Evolutionary conservation across 2,113 vertebrate species (phyloP).

Genomic region (Pyxicephalus adspersus): DNA sequence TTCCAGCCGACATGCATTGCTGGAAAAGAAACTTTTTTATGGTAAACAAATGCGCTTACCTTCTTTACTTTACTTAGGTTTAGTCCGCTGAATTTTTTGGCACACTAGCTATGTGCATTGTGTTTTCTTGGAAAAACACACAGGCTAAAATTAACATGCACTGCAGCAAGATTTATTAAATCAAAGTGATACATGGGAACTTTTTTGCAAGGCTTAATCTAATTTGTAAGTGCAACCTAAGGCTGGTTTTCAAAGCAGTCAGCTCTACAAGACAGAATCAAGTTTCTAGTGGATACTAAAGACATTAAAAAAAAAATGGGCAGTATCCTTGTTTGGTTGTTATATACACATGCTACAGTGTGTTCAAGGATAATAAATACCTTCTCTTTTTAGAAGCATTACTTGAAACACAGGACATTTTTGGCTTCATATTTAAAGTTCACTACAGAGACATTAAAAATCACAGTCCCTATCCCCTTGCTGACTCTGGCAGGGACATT

Average conservation of each 20-base stretch:
- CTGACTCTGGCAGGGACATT: too few relatives aligned
- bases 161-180: background rate
- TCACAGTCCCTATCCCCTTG: too few relatives aligned
- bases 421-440: too few relatives aligned
- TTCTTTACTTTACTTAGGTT: slow-evolving; percentile 53
- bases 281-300: background rate
- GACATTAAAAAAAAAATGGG: too few relatives aligned
- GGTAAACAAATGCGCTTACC: slow-evolving; percentile 47
- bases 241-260: background rate
- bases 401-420: too few relatives aligned
- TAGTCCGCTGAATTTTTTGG: slow-evolving; percentile 21
- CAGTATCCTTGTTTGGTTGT: too few relatives aligned
- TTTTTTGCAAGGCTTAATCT: slow-evolving; percentile 28
- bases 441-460: too few relatives aligned
- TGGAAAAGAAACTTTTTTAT: slow-evolving; percentile 57
- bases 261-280: background rate
- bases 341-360: too few relatives aligned
- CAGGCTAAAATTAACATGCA: background rate
- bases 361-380: too few relatives aligned
- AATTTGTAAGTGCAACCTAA: slow-evolving; percentile 11
- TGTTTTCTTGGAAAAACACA: background rate
- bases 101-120: background rate
- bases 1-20: slow-evolving; percentile 58
- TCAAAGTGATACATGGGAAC: slow-evolving; percentile 5
- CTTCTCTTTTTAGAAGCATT: too few relatives aligned